Conservation (phyloP, 1,140 invertebrate genomes). For the Eriocheir sinensis region DNA sequence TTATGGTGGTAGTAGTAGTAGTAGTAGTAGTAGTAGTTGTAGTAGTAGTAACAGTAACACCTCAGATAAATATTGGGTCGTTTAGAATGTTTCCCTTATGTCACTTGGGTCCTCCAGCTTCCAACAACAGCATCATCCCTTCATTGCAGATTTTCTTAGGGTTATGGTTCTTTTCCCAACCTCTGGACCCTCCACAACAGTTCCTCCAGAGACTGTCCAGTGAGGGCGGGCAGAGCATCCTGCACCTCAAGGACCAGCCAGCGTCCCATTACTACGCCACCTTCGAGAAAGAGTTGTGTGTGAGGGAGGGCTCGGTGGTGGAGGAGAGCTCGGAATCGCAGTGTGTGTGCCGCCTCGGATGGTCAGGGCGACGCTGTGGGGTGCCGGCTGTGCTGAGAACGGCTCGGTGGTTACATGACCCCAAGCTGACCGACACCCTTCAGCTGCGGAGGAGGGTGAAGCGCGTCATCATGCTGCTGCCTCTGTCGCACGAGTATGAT, state of each 20-base stretch:
- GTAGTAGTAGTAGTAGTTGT: no score
- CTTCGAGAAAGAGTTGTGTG: conserved; percentile 65
- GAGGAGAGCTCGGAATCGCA: conserved; percentile 52
- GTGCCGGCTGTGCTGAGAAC: conserved; percentile 58
- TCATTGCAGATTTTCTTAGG: conserved; percentile 63
- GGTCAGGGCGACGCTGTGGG: conserved; percentile 64
- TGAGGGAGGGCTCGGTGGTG: conserved; percentile 51
- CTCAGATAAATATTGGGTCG: no score
- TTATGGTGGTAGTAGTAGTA: no score
- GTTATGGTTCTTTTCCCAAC: conserved; percentile 69
- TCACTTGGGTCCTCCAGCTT: neutral
- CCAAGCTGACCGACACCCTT: conserved; percentile 52
- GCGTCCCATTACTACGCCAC: conserved; percentile 38
- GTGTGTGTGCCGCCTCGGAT: conserved; percentile 57
- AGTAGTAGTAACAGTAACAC: no score
- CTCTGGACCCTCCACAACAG: conserved; percentile 56
- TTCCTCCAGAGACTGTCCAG: conserved; percentile 50
- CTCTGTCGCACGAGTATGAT: conserved; percentile 66
- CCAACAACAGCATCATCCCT: neutral
- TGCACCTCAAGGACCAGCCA: conserved; percentile 63
- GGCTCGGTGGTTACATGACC: conserved; percentile 58
- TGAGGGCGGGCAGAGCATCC: conserved; percentile 65
- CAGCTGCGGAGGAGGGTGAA: conserved; percentile 65
- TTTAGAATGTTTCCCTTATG: no score
- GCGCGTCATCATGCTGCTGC: conserved; percentile 52